phyloP scores from a whole-genome alignment of 2,113 vertebrate genomes.

The Microcebus jonahi region DNA sequence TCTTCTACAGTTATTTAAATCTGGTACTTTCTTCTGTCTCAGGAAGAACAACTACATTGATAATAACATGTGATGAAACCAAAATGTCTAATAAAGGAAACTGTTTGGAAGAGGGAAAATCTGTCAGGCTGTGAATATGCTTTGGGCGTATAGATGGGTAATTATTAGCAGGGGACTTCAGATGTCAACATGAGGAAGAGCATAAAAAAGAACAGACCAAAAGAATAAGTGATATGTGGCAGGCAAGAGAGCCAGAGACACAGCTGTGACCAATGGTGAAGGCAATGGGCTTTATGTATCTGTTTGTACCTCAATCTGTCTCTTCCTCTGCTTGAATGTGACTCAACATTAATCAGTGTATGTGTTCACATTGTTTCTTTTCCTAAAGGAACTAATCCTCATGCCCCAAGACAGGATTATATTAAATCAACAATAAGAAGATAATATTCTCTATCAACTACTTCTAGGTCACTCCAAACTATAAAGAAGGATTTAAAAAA shows the following conservation, averaged over 20 bases:
- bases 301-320: neutral
- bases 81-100: neutral
- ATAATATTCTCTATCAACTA: neutral
- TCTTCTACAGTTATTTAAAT: neutral
- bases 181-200: neutral
- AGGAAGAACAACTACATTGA: neutral
- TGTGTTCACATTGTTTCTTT: neutral
- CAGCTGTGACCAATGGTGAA: neutral
- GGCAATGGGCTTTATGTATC: neutral
- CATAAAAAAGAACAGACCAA: neutral
- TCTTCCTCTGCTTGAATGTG: rapidly evolving
- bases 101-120: neutral
- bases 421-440: neutral
- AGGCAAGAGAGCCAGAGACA: neutral
- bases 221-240: neutral
- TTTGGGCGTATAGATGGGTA: neutral
- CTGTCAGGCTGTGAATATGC: too few relatives aligned
- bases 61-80: neutral
- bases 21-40: neutral
- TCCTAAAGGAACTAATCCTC: neutral
- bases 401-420: rapidly evolving
- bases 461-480: neutral
- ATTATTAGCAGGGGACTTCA: neutral
- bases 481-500: neutral
- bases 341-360: neutral